Evolutionary conservation across 2,113 vertebrate species (phyloP).

Genomic region (Phalacrocorax aristotelis): DNA sequence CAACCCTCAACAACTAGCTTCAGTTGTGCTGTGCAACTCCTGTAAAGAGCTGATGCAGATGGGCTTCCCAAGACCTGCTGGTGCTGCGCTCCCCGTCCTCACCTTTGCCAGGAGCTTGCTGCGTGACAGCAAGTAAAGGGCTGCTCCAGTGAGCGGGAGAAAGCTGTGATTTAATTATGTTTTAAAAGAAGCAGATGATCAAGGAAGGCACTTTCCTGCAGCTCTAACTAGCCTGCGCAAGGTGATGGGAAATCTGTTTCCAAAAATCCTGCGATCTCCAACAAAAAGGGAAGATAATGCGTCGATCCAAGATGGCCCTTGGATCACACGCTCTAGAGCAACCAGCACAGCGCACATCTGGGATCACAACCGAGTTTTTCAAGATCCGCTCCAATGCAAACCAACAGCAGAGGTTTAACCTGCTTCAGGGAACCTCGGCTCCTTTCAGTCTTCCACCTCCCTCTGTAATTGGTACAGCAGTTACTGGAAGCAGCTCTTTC

Average conservation of each 20-base stretch:
- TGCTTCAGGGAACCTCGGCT: background rate
- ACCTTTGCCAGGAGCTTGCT: background rate
- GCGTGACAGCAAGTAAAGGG: background rate
- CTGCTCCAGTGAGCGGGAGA: background rate
- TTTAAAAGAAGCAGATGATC: background rate
- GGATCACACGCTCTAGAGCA: accelerated
- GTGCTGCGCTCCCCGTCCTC: too few species aligned
- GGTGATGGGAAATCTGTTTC: background rate
- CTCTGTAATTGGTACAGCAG: background rate
- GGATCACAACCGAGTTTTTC: background rate
- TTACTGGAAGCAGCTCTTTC: background rate
- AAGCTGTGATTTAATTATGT: background rate
- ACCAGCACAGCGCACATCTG: accelerated
- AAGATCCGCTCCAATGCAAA: background rate
- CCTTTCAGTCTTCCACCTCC: background rate
- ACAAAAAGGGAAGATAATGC: background rate
- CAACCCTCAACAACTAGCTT: background rate
- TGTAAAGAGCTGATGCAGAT: background rate
- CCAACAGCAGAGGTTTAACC: background rate
- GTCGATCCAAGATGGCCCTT: background rate
- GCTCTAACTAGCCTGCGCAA: background rate
- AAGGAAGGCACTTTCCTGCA: background rate
- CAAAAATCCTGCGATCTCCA: background rate
- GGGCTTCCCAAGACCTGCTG: background rate
- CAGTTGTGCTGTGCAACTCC: background rate